These are phyloP conservation scores for Coluber constrictor DNA, from an alignment of 2,797 vertebrate genomes.

Conservation along the genomic window DNA sequence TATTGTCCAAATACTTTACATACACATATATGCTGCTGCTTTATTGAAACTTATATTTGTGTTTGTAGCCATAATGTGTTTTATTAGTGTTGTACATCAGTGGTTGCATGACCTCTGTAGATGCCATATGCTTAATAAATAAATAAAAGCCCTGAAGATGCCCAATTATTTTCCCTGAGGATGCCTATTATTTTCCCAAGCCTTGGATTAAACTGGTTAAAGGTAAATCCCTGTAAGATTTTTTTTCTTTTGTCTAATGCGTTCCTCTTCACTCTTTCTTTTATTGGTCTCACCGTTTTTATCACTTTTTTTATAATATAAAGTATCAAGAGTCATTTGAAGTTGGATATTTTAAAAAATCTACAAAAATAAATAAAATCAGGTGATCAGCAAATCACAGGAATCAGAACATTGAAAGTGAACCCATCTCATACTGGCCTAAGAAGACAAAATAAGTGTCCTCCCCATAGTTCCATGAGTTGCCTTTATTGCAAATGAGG, in stretches of 20 bases:
- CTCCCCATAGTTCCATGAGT: neutral
- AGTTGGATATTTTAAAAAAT: neutral
- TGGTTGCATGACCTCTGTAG: neutral
- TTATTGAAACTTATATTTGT: neutral
- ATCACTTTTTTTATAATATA: neutral
- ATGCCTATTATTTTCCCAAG: neutral
- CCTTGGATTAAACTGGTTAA: neutral
- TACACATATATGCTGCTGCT: neutral
- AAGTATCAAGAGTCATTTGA: neutral
- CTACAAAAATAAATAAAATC: neutral
- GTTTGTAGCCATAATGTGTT: neutral
- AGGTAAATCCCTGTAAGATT: neutral
- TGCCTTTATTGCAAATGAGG: neutral
- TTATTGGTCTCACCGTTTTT: neutral
- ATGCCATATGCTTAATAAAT: neutral
- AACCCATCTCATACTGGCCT: neutral
- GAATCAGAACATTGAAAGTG: neutral
- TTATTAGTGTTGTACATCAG: neutral
- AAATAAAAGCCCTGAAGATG: neutral
- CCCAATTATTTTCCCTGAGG: neutral
- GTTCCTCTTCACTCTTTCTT: neutral
- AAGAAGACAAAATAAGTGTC: neutral
- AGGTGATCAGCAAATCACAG: neutral
- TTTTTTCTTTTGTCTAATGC: neutral
- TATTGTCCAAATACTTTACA: neutral